Base-by-base conservation (phyloP, 2,113 vertebrate genomes). In the Sinocyclocheilus maitianheensis region DNA sequence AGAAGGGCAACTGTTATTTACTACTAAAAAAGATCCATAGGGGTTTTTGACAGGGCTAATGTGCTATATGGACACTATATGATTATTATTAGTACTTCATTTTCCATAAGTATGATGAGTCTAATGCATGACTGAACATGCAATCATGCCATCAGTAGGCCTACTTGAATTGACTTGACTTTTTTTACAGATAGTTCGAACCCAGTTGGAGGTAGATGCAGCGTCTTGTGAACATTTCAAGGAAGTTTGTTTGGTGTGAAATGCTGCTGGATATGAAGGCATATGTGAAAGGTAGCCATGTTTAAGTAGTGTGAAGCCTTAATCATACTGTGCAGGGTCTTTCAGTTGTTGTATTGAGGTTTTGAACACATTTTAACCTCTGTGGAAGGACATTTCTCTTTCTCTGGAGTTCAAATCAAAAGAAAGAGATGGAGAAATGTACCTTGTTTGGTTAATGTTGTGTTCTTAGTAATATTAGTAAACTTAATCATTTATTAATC, bases 281-380 rank as follows among this genome's bases (percentile, higher is more conserved):
- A 88, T 51, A 1, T 85, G 20, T 48, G 13, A 53, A 51, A 11
- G 13, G 18, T 76, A 24, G 53, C 69, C 80, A 46, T 81, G 62
- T 89, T 11, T 2, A 40, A 67, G 62, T 79, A 40, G 51, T 78
- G 69, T 75, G 77, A 88, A 83, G 88, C 86, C 88, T 87, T 87
- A 89, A 89, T 87, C 63, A 65, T 77, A 30, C 74, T 37, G 46
- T 55, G 60, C 88, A 77, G 65, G 75, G 53, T 67, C 63, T n/a
- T 72, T 84, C 16, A 60, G 51, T 11, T 22, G 53, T 77, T 46
- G n/a, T 22, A 40, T 43, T 16, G 24, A 76, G n/a, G 40, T 34
- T 81, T 67, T 24, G 11, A 83, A 72, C 65, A 78, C 74, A 72
- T 78, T 30, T 76, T 78, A 60, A 55, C 62, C 40, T 81, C 62